Percentiles rank a stretch among this genome's conserved stretches.
phyloP scores from a whole-genome alignment of 1,140 invertebrate genomes.

The Helicoverpa zea region DNA sequence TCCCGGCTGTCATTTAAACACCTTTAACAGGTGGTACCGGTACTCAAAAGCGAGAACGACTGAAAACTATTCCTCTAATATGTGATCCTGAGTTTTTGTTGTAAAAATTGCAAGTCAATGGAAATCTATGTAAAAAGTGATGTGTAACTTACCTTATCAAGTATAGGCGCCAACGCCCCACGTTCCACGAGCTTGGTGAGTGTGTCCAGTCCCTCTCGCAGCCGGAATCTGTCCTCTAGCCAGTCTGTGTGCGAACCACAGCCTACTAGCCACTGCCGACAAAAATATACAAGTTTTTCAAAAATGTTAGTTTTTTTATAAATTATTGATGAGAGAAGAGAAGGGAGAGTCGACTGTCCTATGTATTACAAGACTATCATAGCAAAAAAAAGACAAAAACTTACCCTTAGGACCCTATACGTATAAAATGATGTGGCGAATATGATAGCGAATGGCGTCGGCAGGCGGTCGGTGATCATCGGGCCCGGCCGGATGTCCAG shows the following conservation, averaged over 20 bases:
- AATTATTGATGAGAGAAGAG: too few species aligned
- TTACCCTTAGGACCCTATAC: conserved; percentile 69
- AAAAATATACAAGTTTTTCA: neutral
- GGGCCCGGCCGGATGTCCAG: conserved; percentile 69
- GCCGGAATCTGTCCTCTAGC: conserved; percentile 66
- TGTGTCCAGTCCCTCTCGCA: conserved; percentile 62
- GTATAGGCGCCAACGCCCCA: conserved; percentile 65
- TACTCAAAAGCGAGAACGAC: neutral
- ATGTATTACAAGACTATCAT: neutral
- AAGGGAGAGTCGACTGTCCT: too few species aligned
- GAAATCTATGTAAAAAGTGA: neutral
- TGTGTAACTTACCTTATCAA: conserved; percentile 70
- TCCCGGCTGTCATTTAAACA: neutral
- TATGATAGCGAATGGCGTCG: conserved; percentile 64
- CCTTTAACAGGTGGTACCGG: neutral
- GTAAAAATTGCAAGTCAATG: too few species aligned
- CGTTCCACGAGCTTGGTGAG: conserved; percentile 68
- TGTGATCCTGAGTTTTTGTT: too few species aligned
- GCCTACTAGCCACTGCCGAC: conserved; percentile 67
- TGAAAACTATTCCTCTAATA: too few species aligned
- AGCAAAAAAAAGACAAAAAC: conserved; percentile 31
- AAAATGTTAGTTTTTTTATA: too few species aligned
- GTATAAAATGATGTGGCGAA: conserved; percentile 74
- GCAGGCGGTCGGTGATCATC: conserved; percentile 72
- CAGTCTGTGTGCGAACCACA: conserved; percentile 73